Evolutionary conservation across 2,797 vertebrate genomes (phyloP), one percentile per base, ranked within the genome.

Genomic region (Vespertilio murinus): DNA sequence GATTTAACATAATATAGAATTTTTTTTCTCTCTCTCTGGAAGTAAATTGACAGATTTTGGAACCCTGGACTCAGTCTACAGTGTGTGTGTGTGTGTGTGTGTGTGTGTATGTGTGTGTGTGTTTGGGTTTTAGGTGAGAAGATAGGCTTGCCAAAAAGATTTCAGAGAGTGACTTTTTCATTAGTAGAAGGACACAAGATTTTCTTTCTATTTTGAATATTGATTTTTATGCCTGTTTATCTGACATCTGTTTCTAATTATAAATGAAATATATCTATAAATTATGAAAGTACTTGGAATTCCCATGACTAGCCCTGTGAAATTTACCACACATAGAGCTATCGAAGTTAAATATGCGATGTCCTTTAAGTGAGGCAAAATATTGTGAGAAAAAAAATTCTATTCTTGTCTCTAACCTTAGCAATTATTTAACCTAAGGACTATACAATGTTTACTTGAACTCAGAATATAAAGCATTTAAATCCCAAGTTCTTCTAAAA

Each of bases 241-340:
- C 40, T 95, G 25, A 90, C 11, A 35, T 92, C 65, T 74, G 4
- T 94, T 92, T 92, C 64, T 79, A 85, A 83, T 42, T 82, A 35
- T 75, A 23, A 91, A 86, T 90, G 54, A 93, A 45, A 6, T 78
- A 4, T 70, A 49, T 78, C 25, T 94, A 14, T 87, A 77, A 91
- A 84, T 90, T 93, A 56, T 77, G 14, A 70, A 90, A 81, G 33
- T 73, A 78, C 22, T 90, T 96, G 5, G 17, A 69, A 88, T 94
- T 94, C 28, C 35, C 9, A 8, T 59, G 56, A 67, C 6, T 73
- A 82, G 10, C 16, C 33, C 3, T 79, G 1, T 78, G 59, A 87
- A 65, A 91, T 75, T 79, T 82, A 54, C 47, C 17, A 54, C 17
- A 47, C 6, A 20, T 3, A 59, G 8, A 90, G 7, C 35, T 61